These are phyloP conservation scores for Diadegma fenestrale DNA, from an alignment of 2,888 invertebrate species.

Conservation along the genomic window DNA sequence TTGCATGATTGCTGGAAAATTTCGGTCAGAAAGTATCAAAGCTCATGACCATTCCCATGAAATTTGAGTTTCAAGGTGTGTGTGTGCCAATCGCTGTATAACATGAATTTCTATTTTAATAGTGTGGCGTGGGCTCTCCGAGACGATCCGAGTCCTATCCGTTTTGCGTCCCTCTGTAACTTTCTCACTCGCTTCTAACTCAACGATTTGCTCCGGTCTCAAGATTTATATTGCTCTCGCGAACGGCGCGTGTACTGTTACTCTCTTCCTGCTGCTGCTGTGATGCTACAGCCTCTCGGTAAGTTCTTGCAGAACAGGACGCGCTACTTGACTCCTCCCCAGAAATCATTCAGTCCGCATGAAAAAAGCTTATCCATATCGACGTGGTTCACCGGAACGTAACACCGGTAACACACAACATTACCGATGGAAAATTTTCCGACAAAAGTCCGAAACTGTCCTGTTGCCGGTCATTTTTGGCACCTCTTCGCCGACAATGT, in stretches of 20 bases:
- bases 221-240: slow-evolving; percentile 74
- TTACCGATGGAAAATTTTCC: slow-evolving; percentile 9
- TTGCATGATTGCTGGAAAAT: no score
- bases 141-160: slow-evolving; percentile 9
- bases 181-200: slow-evolving; percentile 45
- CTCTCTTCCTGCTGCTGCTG: slow-evolving; percentile 74
- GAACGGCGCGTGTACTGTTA: slow-evolving; percentile 80
- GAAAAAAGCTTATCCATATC: slow-evolving; percentile 6
- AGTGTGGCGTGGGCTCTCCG: slow-evolving; percentile 15
- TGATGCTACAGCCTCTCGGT: slow-evolving; percentile 46
- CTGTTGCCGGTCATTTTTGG: not conserved
- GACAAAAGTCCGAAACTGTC: slow-evolving; percentile 49
- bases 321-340: slow-evolving; percentile 47
- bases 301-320: slow-evolving; percentile 62
- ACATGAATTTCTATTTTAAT: slow-evolving; percentile 14
- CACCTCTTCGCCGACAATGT: not conserved
- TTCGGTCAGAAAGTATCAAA: not conserved
- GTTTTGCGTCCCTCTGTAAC: slow-evolving; percentile 10
- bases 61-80: not conserved
- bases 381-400: slow-evolving; percentile 2
- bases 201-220: slow-evolving; percentile 71
- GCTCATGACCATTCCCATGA: not conserved
- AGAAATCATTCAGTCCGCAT: slow-evolving; percentile 34
- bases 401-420: not conserved
- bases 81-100: slow-evolving; percentile 26